phyloP scores from a whole-genome alignment of 2,797 vertebrate genomes.

The Remorina albescens region DNA sequence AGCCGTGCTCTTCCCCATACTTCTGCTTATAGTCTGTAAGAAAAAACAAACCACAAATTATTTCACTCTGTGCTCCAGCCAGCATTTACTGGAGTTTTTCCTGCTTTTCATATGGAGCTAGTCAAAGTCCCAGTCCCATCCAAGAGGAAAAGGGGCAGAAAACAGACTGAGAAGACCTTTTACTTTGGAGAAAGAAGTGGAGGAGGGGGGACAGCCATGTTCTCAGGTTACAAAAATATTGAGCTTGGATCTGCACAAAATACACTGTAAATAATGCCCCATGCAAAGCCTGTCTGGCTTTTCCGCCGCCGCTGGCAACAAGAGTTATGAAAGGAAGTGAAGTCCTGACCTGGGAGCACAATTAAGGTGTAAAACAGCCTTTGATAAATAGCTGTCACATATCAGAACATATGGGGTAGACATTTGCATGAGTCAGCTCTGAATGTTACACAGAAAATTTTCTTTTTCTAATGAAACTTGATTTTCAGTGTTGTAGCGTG shows the following conservation, averaged over 20 bases:
- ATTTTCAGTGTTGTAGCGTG: constrained; percentile 27
- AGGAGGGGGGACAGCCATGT: constrained; percentile 18
- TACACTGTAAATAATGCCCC: constrained; percentile 63
- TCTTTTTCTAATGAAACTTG: constrained; percentile 26
- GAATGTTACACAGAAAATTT: constrained; percentile 26
- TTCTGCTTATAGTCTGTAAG: constrained; percentile 97
- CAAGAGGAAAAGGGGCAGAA: constrained; percentile 77
- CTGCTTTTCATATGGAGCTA: constrained; percentile 87
- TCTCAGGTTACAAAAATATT: constrained; percentile 85
- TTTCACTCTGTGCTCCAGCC: constrained; percentile 82
- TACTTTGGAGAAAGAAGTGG: constrained; percentile 45
- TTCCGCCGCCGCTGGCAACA: constrained; percentile 46
- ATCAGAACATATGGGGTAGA: constrained; percentile 51
- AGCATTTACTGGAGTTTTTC: constrained; percentile 85
- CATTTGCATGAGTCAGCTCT: constrained; percentile 50
- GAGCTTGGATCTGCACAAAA: constrained; percentile 78
- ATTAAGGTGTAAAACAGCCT: constrained; percentile 56
- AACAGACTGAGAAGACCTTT: constrained; percentile 66
- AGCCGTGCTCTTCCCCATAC: constrained; percentile 99
- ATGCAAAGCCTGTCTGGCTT: constrained; percentile 58
- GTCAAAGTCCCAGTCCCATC: constrained; percentile 81
- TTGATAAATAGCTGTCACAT: constrained; percentile 61
- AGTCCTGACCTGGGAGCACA: constrained; percentile 61
- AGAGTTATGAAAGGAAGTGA: constrained; percentile 73
- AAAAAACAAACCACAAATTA: constrained; percentile 85